Evolutionary conservation across 2,113 vertebrate genomes (phyloP), one percentile per base, ranked within the genome.

Genomic region (Ptilonorhynchus violaceus): DNA sequence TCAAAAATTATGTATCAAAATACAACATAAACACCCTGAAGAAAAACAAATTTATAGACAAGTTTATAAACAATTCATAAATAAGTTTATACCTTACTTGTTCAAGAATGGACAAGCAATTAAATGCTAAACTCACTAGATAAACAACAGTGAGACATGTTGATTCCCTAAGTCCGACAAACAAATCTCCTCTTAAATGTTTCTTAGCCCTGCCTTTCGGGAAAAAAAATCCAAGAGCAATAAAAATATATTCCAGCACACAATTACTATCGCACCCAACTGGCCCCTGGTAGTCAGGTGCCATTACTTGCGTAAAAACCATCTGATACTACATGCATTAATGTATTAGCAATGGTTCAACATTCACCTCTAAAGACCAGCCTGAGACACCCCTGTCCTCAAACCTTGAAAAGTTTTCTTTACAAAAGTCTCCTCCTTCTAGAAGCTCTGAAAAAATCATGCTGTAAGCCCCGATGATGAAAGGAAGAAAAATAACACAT

Each of bases 271-370:
- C 3, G 0, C 25, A 78, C 6, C 2, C 20, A 81, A 11, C 2
- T 8, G 20, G 21, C 14, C 30, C 46, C 30, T 0, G 0, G 49
- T 13, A 81, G 66, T 24, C 15, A 42, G 10, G 22, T 46, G 23
- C 11, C 33, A 37, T 18, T 72, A 59, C 11, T 88, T 70, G 85
- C n/a, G 39, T 13, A 20, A 1, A 56, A 47, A 82, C 62, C 5
- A 20, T 41, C 33, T 22, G 13, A 78, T 2, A 7, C 30, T 30
- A 33, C 21, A 66, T 5, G 39, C 7, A 37, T 44, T 41, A 55
- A 22, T 55, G 20, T 42, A 30, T 16, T 33, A 44, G 22, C n/a
- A 78, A 49, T 2, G 41, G 18, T 44, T 35, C 25, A 67, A 21
- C 42, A 35, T 66, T 74, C 18, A 60, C 15, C 33, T 42, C 37